phyloP scores from a whole-genome alignment of 2,113 vertebrate genomes.

The Oreochromis spilurus region DNA sequence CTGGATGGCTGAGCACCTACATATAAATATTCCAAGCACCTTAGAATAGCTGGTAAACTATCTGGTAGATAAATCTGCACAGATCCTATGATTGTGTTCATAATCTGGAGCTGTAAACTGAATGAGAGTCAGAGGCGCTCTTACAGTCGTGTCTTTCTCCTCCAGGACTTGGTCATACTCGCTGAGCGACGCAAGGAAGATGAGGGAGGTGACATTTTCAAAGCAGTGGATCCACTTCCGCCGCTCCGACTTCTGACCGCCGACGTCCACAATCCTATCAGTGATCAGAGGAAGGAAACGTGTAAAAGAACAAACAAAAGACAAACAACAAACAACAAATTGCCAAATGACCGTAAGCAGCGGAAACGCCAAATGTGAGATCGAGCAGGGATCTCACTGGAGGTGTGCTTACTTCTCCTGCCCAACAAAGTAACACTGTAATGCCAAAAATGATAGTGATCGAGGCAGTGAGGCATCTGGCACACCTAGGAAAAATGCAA shows the following conservation, averaged over 20 bases:
- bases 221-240: constrained; percentile 93
- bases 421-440: neutral
- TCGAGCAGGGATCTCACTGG: neutral
- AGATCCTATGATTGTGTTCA: neutral
- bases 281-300: neutral
- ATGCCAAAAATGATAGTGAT: neutral
- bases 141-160: constrained; percentile 80
- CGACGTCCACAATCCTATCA: constrained; percentile 86
- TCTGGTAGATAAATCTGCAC: neutral
- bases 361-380: rapidly evolving
- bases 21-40: neutral
- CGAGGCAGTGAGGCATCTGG: neutral
- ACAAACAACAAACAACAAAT: neutral
- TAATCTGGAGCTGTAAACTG: neutral
- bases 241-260: constrained; percentile 87
- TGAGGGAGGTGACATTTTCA: constrained; percentile 85
- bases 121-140: neutral
- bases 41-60: neutral
- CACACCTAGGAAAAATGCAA: neutral
- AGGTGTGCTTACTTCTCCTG: neutral
- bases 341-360: neutral
- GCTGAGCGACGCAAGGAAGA: constrained; percentile 88
- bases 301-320: rapidly evolving
- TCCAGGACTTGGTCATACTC: constrained; percentile 88
- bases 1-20: neutral